Conservation (phyloP, 2,797 vertebrate species). For the Ciconia nigra region DNA sequence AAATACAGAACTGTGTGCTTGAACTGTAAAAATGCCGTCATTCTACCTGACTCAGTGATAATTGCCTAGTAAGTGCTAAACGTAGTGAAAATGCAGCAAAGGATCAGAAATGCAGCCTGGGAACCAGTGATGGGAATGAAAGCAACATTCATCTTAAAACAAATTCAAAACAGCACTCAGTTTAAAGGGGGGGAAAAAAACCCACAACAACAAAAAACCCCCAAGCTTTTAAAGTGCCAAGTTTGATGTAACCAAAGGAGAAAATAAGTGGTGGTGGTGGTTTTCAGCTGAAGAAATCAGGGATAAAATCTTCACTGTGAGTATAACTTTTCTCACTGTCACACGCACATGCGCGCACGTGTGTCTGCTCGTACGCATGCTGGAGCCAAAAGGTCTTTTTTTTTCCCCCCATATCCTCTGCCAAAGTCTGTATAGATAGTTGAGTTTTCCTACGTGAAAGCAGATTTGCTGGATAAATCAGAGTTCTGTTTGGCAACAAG, state of each 20-base stretch:
- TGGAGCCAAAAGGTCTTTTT: neutral
- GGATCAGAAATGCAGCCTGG: constrained; percentile 13
- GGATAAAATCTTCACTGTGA: constrained; percentile 53
- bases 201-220: neutral
- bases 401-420: neutral
- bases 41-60: constrained; percentile 68
- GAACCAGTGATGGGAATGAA: constrained; percentile 35
- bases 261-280: constrained; percentile 67
- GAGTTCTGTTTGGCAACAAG: neutral
- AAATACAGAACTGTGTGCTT: constrained; percentile 43
- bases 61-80: constrained; percentile 62
- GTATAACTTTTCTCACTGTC: neutral
- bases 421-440: neutral
- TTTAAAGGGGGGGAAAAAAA: constrained; percentile 39
- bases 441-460: neutral
- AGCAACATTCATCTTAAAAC: constrained; percentile 59
- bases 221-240: constrained; percentile 78
- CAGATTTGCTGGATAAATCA: neutral
- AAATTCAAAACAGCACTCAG: constrained; percentile 71
- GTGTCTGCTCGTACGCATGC: neutral
- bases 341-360: fast-evolving
- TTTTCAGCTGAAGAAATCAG: constrained; percentile 68
- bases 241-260: constrained; percentile 75
- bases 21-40: constrained; percentile 60
- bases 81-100: constrained; percentile 49